Evolutionary conservation across 2,797 vertebrate species (phyloP).

Genomic region (Naso thynnoides): DNA sequence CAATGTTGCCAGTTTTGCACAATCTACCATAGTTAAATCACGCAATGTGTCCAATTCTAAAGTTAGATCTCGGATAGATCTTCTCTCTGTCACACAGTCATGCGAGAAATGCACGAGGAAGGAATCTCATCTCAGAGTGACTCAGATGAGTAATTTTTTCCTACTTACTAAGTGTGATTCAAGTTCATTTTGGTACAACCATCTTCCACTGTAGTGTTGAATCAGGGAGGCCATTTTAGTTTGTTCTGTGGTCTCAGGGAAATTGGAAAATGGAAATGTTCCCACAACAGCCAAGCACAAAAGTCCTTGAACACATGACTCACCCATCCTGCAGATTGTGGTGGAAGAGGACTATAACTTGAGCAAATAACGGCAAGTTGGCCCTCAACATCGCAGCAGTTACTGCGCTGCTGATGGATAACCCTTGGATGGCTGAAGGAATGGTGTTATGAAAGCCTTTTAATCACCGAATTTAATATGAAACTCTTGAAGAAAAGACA

Average conservation of each 20-base stretch:
- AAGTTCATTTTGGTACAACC: conserved; percentile 56
- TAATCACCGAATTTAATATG: conserved; percentile 17
- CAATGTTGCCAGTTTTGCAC: not conserved
- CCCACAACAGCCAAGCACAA: conserved; percentile 73
- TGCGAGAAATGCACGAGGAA: conserved; percentile 47
- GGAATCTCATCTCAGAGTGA: conserved; percentile 50
- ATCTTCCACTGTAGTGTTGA: conserved; percentile 62
- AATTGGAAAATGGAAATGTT: conserved; percentile 85
- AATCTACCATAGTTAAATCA: not conserved
- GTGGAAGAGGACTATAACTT: conserved; percentile 77
- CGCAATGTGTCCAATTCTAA: not conserved
- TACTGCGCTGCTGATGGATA: conserved; percentile 53
- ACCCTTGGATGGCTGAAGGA: conserved; percentile 68
- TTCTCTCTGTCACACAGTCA: conserved; percentile 16
- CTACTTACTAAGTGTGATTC: conserved; percentile 63
- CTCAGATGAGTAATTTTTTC: conserved; percentile 74
- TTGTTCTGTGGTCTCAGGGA: conserved; percentile 79
- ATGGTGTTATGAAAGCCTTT: conserved; percentile 32
- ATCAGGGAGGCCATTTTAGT: conserved; percentile 83
- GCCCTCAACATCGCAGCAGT: conserved; percentile 52
- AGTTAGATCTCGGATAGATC: conserved; percentile 24
- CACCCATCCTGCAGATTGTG: conserved; percentile 82
- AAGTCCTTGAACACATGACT: conserved; percentile 82
- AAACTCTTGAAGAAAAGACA: conserved; percentile 1
- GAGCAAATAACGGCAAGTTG: conserved; percentile 73